These are phyloP conservation scores for Euzophera pinguis DNA, from an alignment of 2,888 invertebrate genomes.

Conservation along the genomic window DNA sequence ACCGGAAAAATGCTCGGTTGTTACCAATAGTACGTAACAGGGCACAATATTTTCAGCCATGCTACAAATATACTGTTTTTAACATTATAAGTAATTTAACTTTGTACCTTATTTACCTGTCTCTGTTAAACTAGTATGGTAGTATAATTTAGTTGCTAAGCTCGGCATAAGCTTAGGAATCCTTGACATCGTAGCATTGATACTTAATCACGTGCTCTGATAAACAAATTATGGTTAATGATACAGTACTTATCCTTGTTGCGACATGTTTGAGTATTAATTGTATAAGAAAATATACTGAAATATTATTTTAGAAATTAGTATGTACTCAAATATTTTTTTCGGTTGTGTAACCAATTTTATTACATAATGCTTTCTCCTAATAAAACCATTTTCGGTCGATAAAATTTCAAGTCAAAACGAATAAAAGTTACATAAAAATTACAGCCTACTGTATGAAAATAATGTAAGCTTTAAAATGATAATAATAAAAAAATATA, in stretches of 20 bases:
- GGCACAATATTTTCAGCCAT: background rate
- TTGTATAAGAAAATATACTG: background rate
- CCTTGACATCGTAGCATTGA: conserved; percentile 39
- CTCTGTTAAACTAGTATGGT: conserved; percentile 22
- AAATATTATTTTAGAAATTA: no score
- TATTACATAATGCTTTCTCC: background rate
- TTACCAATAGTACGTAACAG: no score
- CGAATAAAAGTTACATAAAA: conserved; percentile 5
- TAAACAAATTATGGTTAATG: background rate
- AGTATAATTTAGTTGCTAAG: conserved; percentile 30
- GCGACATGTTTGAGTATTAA: background rate
- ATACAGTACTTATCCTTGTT: background rate
- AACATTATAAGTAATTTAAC: conserved; percentile 29
- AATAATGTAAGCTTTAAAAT: background rate
- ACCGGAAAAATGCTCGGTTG: no score
- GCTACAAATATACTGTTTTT: background rate
- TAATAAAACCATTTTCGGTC: conserved; percentile 1
- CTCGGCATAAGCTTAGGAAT: conserved; percentile 23
- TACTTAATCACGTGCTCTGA: conserved; percentile 17
- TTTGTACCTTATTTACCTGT: conserved; percentile 36
- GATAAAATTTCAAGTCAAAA: conserved; percentile 3
- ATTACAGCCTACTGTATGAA: no score
- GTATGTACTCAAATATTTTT: no score
- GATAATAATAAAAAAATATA: background rate
- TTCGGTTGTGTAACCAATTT: background rate